These are phyloP conservation scores for Petrosia ficiformis DNA, from an alignment of 37 sponge, comb jelly and placozoan genomes.

Conservation along the genomic window DNA sequence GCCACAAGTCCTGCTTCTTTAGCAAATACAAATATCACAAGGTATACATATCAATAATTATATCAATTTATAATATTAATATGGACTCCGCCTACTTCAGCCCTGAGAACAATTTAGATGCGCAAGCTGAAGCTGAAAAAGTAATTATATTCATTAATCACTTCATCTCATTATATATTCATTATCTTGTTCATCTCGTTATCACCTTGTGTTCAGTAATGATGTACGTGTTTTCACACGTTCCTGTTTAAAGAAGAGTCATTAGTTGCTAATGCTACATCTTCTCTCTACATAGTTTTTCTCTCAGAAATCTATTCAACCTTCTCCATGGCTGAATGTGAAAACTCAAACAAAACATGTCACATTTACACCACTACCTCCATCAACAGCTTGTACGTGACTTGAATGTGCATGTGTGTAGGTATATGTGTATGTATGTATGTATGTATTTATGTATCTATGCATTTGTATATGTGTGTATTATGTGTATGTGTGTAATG, in stretches of 20 bases:
- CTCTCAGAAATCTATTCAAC: constrained; percentile 60
- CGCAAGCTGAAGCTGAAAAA: constrained; percentile 40
- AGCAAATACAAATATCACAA: constrained; percentile 36
- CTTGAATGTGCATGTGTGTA: not conserved
- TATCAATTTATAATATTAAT: not conserved
- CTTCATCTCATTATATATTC: too few species aligned
- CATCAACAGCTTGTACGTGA: constrained; percentile 55
- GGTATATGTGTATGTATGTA: not conserved
- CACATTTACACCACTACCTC: constrained; percentile 68
- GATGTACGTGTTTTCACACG: too few species aligned
- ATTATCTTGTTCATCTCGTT: too few species aligned
- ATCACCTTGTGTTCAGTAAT: too few species aligned
- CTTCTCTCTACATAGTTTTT: too few species aligned
- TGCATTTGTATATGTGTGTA: not conserved
- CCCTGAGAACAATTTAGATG: constrained; percentile 38
- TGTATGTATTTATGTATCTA: not conserved
- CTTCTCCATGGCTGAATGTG: constrained; percentile 60
- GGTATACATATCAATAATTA: constrained; percentile 9
- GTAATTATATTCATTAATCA: too few species aligned
- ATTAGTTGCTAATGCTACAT: too few species aligned
- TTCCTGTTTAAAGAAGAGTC: too few species aligned
- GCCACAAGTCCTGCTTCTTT: constrained; percentile 39
- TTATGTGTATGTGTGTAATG: too few species aligned
- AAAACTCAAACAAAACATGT: constrained; percentile 43
- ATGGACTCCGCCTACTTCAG: constrained; percentile 17